phyloP scores from a whole-genome alignment of 1,140 invertebrate species.

The Tetramorium parvispinum region DNA sequence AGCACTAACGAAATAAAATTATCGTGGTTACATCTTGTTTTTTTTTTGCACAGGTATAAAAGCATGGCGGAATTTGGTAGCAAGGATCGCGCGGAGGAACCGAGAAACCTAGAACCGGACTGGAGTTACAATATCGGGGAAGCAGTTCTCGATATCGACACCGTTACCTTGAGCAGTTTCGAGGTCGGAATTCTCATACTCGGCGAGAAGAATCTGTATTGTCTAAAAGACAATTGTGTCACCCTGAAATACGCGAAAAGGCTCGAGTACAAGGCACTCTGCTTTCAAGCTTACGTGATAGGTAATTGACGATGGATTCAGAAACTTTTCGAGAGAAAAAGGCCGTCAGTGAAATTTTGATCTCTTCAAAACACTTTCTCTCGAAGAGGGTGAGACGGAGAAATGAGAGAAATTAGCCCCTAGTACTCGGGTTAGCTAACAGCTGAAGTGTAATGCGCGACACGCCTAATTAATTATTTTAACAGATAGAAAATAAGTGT shows the following conservation, averaged over 20 bases:
- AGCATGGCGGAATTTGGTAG: constrained; percentile 87
- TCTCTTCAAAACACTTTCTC: neutral
- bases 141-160: constrained; percentile 88
- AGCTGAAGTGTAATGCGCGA: neutral
- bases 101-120: constrained; percentile 87
- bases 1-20: neutral
- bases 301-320: constrained; percentile 82
- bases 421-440: neutral
- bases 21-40: neutral
- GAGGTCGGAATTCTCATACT: constrained; percentile 89
- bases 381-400: neutral
- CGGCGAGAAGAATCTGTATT: constrained; percentile 91
- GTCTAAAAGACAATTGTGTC: constrained; percentile 90
- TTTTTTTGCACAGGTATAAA: constrained; percentile 87
- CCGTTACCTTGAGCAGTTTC: constrained; percentile 86
- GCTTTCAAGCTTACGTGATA: constrained; percentile 90
- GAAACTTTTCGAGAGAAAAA: neutral
- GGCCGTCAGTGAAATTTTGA: neutral
- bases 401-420: neutral
- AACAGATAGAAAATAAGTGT: constrained; percentile 33
- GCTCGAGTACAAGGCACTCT: constrained; percentile 92
- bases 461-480: constrained; percentile 49
- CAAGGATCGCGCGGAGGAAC: constrained; percentile 75
- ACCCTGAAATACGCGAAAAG: constrained; percentile 92
- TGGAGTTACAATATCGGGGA: constrained; percentile 94